Evolutionary conservation across 2,113 vertebrate genomes (phyloP).

Genomic region (Chaenogobius annularis): DNA sequence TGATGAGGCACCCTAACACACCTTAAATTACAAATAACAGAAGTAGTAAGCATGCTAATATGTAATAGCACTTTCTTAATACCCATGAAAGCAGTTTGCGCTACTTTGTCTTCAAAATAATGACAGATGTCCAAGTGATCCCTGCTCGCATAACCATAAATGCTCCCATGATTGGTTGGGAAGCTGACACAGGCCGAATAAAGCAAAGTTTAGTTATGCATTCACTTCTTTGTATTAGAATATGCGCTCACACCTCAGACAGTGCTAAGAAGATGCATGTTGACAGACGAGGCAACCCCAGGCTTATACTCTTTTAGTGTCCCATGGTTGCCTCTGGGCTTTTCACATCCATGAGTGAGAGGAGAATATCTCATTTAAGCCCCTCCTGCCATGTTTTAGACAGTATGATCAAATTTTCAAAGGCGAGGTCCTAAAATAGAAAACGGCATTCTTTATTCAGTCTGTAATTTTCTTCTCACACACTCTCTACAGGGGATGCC

Average conservation of each 20-base stretch:
- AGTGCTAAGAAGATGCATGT: conserved; percentile 22
- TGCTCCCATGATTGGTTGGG: neutral
- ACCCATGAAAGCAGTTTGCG: too few relatives aligned
- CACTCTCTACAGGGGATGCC: neutral
- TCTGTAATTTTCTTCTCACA: neutral
- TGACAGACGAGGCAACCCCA: conserved; percentile 13
- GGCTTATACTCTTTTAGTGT: conserved; percentile 6
- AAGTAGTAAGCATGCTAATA: too few relatives aligned
- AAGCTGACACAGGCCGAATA: neutral
- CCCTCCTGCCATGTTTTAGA: neutral
- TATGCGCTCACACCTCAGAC: conserved; percentile 7
- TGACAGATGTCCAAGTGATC: neutral
- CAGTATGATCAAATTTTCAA: conserved; percentile 13
- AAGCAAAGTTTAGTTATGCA: conserved; percentile 15
- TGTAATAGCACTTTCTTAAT: too few relatives aligned
- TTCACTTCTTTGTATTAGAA: conserved; percentile 13
- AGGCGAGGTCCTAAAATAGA: conserved; percentile 3
- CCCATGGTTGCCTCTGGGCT: neutral
- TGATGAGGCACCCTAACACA: neutral
- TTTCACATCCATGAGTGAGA: conserved; percentile 3
- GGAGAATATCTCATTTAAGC: conserved; percentile 1
- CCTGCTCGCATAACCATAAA: neutral
- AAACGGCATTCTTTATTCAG: conserved; percentile 2
- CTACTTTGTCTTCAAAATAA: too few relatives aligned
- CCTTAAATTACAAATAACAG: too few relatives aligned